These are phyloP conservation scores for Ochropacha duplaris DNA, from an alignment of 2,888 invertebrate genomes.

Conservation along the genomic window DNA sequence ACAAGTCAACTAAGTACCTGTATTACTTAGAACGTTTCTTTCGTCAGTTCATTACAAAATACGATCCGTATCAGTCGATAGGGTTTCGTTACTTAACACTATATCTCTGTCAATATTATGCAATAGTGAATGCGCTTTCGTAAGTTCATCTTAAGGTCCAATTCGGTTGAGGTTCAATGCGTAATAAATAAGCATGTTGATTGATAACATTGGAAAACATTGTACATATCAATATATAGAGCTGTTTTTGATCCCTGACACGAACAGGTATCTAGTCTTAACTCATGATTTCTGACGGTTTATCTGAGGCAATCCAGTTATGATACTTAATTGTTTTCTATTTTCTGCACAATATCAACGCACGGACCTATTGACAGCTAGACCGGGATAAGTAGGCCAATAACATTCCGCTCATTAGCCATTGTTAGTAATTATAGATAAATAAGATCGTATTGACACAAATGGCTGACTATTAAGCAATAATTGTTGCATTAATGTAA, in stretches of 20 bases:
- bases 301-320: no score
- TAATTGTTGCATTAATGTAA: slow-evolving; percentile 1
- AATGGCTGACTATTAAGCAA: background rate
- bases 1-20: background rate
- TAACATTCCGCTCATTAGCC: slow-evolving; percentile 39
- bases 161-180: background rate
- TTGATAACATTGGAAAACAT: no score
- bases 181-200: background rate
- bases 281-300: no score
- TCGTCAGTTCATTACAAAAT: background rate
- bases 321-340: background rate
- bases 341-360: slow-evolving; percentile 12
- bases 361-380: slow-evolving; percentile 39
- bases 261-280: no score
- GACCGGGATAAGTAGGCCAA: slow-evolving; percentile 55
- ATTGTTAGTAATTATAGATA: slow-evolving; percentile 26
- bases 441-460: slow-evolving; percentile 3
- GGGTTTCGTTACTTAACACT: background rate
- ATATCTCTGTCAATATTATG: background rate
- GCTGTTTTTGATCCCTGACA: no score
- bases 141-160: background rate
- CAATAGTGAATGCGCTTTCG: background rate
- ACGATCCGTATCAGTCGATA: background rate
- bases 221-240: no score
- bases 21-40: background rate